Evolutionary conservation across 2,888 invertebrate genomes (phyloP).

Genomic region (Scrobipalpa costella): DNA sequence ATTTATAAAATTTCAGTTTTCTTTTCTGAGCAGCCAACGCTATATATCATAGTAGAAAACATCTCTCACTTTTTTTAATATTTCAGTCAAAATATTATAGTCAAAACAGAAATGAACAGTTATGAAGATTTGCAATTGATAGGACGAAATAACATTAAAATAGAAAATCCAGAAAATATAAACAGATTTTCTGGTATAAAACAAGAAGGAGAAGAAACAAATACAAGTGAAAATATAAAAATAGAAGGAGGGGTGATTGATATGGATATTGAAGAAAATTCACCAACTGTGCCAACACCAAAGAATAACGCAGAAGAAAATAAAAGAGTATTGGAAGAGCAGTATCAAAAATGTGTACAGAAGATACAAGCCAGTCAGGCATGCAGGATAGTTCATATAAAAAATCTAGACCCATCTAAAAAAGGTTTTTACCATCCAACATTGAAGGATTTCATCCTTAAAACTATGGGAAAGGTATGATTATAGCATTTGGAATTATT

Average conservation of each 20-base stretch:
- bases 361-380: not conserved
- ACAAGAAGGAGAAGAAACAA: not conserved
- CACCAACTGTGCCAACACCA: not conserved
- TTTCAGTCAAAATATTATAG: not conserved
- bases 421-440: not conserved
- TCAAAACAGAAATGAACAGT: not conserved
- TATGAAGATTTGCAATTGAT: not conserved
- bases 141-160: not conserved
- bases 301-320: not conserved
- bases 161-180: not conserved
- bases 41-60: too few species aligned
- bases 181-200: not conserved
- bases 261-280: not conserved
- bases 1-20: too few species aligned
- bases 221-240: not conserved
- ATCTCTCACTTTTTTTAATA: too few species aligned
- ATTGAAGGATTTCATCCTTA: not conserved
- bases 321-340: not conserved
- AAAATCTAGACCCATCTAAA: not conserved
- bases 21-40: too few species aligned
- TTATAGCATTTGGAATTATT: not conserved
- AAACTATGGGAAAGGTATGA: not conserved
- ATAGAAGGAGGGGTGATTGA: not conserved
- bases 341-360: not conserved
- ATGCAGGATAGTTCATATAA: not conserved